Evolutionary conservation across 2,797 vertebrate genomes (phyloP), one percentile per base, ranked within the genome.

Genomic region (Euthynnus affinis): DNA sequence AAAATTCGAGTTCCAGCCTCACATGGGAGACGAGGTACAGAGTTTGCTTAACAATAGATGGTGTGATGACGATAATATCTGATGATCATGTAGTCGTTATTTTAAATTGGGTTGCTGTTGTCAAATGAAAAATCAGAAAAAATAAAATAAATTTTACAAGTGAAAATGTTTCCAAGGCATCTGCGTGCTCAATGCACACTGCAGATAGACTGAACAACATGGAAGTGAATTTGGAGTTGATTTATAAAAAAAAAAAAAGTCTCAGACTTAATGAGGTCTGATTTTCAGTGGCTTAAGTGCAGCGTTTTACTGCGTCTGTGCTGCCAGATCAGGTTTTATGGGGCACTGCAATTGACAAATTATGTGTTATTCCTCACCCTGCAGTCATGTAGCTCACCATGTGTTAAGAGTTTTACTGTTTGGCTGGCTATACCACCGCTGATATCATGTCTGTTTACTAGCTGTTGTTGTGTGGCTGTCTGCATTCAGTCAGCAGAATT

Each of bases 11-110:
- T 99, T 99, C 92, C 98, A 99, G 83, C 90, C 98, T 88, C 98
- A 99, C 86, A 98, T 99, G 97, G 98, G 98, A 57, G 98, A 99
- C 76, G 98, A 99, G 97, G 98, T 99, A 94, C 87, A 88, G 23
- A 18, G 25, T 22, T 51, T 9, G 18, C 23, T 40, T 22, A 57
- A 23, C 10, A n/a, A 2, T 9, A 23, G n/a, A 2, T 55, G n/a
- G 25, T 69, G 17, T 12, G 12, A 57, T 14, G 23, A 22, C 22
- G 49, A 70, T 58, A 20, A n/a, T 17, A 63, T 60, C 15, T 42
- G 3, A 17, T 49, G 12, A 22, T 23, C 14, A 17, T 53, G 2
- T 14, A 32, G 32, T 58, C 29, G 14, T 12, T 23, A 8, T 34
- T 34, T 20, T 29, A 29, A 44, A 34, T 53, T 32, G 25, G 7